Conservation (phyloP, 2,113 vertebrate genomes). For the Ahaetulla prasina region DNA sequence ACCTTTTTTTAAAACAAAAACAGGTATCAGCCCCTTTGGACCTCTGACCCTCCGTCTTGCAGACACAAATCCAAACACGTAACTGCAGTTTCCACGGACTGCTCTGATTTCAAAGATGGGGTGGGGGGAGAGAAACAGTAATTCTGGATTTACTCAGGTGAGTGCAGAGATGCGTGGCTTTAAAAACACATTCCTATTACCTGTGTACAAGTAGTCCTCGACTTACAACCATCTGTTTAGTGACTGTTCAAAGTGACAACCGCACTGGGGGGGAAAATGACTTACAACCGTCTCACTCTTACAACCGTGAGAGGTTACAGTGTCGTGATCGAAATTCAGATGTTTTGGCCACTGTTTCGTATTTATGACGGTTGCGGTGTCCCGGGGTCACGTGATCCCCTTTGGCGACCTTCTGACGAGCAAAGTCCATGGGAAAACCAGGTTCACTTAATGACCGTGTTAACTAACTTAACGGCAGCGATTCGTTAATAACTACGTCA, state of each 20-base stretch:
- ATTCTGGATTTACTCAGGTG: background rate
- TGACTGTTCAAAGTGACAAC: background rate
- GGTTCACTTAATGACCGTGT: background rate
- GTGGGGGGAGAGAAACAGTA: background rate
- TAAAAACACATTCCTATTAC: background rate
- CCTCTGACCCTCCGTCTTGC: background rate
- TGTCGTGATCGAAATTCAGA: background rate
- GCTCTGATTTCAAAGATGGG: background rate
- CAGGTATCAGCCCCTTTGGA: background rate
- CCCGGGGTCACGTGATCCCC: too few relatives aligned
- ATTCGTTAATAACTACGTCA: background rate
- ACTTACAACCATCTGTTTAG: background rate
- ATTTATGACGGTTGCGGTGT: background rate
- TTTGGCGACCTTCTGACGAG: background rate
- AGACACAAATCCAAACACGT: background rate
- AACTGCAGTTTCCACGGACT: background rate
- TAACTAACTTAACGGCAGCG: background rate
- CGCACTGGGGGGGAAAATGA: background rate
- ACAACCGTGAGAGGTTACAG: accelerated
- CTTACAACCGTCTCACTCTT: background rate
- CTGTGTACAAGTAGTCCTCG: background rate
- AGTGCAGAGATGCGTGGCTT: background rate
- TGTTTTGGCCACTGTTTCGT: background rate
- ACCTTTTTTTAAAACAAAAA: background rate
- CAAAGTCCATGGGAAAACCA: background rate